Percentiles rank a stretch among this genome's conserved stretches.
Conservation (phyloP, 2,797 vertebrate genomes). For the Lepilemur ruficaudatus region DNA sequence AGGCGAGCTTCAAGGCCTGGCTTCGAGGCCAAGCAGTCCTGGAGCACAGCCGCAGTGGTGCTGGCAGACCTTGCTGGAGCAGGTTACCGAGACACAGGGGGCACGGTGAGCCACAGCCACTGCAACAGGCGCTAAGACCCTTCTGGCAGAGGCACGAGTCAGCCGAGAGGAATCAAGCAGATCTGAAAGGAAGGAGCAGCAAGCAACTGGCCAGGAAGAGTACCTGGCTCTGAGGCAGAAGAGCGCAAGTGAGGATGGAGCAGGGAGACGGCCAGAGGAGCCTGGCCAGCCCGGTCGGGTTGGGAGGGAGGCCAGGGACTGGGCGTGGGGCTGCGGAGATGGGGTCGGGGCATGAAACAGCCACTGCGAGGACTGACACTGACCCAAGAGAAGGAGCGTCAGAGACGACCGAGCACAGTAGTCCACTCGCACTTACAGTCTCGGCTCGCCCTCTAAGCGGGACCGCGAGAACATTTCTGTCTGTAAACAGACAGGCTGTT, state of each 20-base stretch:
- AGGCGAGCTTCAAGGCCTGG: not conserved
- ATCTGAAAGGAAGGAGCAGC: too few species aligned
- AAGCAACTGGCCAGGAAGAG: not conserved
- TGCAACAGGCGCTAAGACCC: rapidly evolving
- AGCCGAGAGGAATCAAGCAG: rapidly evolving
- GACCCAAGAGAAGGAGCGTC: too few species aligned
- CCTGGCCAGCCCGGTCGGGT: not conserved
- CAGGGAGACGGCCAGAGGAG: rapidly evolving
- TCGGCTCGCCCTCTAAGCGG: too few species aligned
- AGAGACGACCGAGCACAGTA: too few species aligned
- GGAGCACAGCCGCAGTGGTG: not conserved
- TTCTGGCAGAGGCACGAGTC: not conserved
- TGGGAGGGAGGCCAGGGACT: not conserved
- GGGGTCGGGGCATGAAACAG: rapidly evolving
- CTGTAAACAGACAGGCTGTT: too few species aligned
- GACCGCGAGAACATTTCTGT: rapidly evolving
- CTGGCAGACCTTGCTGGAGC: not conserved
- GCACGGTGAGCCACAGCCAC: not conserved
- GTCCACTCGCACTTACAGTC: rapidly evolving
- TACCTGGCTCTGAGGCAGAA: not conserved
- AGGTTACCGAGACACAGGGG: not conserved
- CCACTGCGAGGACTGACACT: rapidly evolving
- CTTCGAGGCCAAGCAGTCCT: not conserved
- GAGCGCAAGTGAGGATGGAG: rapidly evolving
- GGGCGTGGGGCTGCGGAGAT: rapidly evolving